Evolutionary conservation across 2,888 invertebrate genomes (phyloP), one percentile per base, ranked within the genome.

Genomic region (Fragum fragum): DNA sequence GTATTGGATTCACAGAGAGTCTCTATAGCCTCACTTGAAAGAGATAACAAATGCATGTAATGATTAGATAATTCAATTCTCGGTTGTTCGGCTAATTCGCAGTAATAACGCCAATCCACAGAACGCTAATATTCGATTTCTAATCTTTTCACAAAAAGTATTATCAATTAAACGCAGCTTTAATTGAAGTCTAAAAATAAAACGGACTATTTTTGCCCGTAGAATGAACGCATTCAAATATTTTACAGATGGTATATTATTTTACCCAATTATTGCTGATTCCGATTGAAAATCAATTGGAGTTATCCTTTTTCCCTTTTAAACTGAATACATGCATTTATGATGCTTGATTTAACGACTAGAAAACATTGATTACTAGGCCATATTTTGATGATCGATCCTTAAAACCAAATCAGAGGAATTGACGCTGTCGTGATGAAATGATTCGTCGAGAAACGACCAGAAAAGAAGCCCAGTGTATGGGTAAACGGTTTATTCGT

Each of bases 51-150:
- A 57, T 57, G 57, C 57, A 57, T 57, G 7, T 57, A 57, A 57
- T 57, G 57, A 57, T 57, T 23, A 23, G 9, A 14, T 57, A 57
- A 57, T 57, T 57, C 57, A 23, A 23, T 57, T 57, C 26, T 23
- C 21, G n/a, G 57, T 57, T 57, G 57, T 57, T 57, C 23, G 23
- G 57, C 57, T 57, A 57, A 57, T 57, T 57, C 57, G 57, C 57
- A 5, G 21, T 57, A 26, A 57, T 57, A 14, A 23, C n/a, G 57
- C n/a, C 57, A 21, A 57, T 57, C 57, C n/a, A 26, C 23, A 57
- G 57, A 21, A 14, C 26, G 21, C 11, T 26, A 26, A 57, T 57
- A 57, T 57, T 57, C 57, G 23, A 57, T 57, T 57, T 26, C 57
- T 14, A 57, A 26, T 57, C 26, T 57, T 57, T 26, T 57, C 11